A percentile compares a stretch with the other conserved stretches of the same genome.
These are phyloP conservation scores for Pagetopsis macropterus DNA, from an alignment of 2,797 vertebrate species.

Conservation along the genomic window DNA sequence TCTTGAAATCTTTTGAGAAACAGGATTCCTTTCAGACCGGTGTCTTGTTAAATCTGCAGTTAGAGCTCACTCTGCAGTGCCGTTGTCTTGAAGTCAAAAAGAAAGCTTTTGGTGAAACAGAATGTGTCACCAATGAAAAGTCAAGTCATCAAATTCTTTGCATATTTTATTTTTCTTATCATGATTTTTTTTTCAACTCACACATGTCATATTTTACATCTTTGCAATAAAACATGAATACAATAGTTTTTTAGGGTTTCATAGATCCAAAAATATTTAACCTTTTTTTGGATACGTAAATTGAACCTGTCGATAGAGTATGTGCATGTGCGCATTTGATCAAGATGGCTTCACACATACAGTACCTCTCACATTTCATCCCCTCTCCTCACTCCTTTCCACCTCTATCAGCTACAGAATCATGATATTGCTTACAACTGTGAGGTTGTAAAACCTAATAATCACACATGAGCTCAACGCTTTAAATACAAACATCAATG, in stretches of 20 bases:
- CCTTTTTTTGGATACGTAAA: slow-evolving; percentile 93
- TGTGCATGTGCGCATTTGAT: slow-evolving; percentile 82
- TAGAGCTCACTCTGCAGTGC: neutral
- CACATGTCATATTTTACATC: slow-evolving; percentile 99
- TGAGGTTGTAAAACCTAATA: slow-evolving; percentile 96
- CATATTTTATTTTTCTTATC: slow-evolving; percentile 99
- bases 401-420: slow-evolving; percentile 91
- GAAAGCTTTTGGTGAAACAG: neutral
- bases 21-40: neutral
- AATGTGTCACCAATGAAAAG: slow-evolving; percentile 68
- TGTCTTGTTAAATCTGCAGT: neutral
- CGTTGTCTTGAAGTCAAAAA: neutral
- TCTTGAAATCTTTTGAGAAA: neutral
- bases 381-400: slow-evolving; percentile 53
- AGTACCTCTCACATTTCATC: slow-evolving; percentile 66
- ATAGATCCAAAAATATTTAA: slow-evolving; percentile 98
- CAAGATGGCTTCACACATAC: slow-evolving; percentile 90
- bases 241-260: slow-evolving; percentile 98
- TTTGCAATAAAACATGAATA: slow-evolving; percentile 99
- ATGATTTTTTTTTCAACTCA: slow-evolving; percentile 92
- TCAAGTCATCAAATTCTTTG: slow-evolving; percentile 93
- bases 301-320: slow-evolving; percentile 87
- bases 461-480: slow-evolving; percentile 89
- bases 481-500: slow-evolving; percentile 99
- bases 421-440: slow-evolving; percentile 99